Percentiles rank a stretch among this genome's conserved stretches.
phyloP scores from a whole-genome alignment of 2,888 invertebrate species.

The Agonopterix arenella region DNA sequence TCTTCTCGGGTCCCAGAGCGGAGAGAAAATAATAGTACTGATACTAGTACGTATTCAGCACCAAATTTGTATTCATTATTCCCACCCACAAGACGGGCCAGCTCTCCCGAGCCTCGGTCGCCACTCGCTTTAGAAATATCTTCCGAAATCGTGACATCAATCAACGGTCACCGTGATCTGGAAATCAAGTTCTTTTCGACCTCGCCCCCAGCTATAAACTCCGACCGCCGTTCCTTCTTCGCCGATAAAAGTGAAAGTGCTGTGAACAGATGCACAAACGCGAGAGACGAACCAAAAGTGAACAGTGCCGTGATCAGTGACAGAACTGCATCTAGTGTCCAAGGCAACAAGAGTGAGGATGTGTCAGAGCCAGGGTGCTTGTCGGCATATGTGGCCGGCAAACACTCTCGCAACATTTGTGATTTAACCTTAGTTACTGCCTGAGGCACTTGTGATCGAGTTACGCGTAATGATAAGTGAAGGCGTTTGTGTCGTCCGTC shows the following conservation, averaged over 20 bases:
- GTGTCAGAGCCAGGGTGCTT: conserved; percentile 56
- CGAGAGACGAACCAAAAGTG: conserved; percentile 54
- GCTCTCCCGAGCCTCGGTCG: conserved; percentile 61
- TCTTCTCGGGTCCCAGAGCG: conserved; percentile 65
- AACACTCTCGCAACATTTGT: conserved; percentile 64
- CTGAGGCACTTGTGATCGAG: conserved; percentile 59
- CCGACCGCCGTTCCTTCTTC: conserved; percentile 66
- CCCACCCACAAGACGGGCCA: conserved; percentile 56
- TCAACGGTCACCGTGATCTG: conserved; percentile 85
- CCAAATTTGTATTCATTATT: conserved; percentile 69
- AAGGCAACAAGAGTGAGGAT: conserved; percentile 54
- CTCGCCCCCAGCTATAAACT: conserved; percentile 68
- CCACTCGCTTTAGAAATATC: conserved; percentile 80
- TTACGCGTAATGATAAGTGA: conserved; percentile 35
- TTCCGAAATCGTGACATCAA: conserved; percentile 86
- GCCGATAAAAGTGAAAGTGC: conserved; percentile 72
- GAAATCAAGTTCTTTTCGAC: conserved; percentile 87
- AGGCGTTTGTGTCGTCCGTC: conserved; percentile 48
- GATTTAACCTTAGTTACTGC: conserved; percentile 75
- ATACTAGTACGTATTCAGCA: conserved; percentile 57
- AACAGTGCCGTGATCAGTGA: conserved; percentile 63
- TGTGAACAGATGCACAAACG: conserved; percentile 58
- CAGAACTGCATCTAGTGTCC: conserved; percentile 40
- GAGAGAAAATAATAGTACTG: conserved; percentile 46
- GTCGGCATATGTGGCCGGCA: conserved; percentile 43